Evolutionary conservation across 2,797 vertebrate genomes (phyloP).

Genomic region (Peromyscus nudipes): DNA sequence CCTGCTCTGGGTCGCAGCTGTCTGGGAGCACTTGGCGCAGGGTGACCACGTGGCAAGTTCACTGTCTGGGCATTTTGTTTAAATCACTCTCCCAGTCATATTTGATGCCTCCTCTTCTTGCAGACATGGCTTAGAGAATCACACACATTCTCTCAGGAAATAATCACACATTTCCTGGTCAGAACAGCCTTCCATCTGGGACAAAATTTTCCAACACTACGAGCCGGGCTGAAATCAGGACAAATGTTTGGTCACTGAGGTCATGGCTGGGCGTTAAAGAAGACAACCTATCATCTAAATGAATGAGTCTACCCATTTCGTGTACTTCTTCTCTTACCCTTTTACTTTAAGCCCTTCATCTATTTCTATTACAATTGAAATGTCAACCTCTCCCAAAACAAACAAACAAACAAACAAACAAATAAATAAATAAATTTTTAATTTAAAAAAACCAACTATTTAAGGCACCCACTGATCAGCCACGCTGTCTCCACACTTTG

Average conservation of each 20-base stretch:
- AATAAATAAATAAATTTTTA: no score
- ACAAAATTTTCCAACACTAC: slow-evolving; percentile 73
- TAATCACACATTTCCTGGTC: slow-evolving; percentile 67
- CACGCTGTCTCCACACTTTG: slow-evolving; percentile 72
- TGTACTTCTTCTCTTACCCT: slow-evolving; percentile 43
- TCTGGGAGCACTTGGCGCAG: neutral
- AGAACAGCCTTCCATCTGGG: slow-evolving; percentile 66
- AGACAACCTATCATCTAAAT: neutral
- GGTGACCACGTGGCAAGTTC: slow-evolving; percentile 53
- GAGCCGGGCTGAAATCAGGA: slow-evolving; percentile 15
- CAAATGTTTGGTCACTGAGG: neutral
- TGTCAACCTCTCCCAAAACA: slow-evolving; percentile 52
- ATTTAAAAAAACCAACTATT: slow-evolving; percentile 35
- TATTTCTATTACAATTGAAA: slow-evolving; percentile 78
- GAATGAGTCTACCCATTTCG: neutral
- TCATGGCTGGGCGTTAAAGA: slow-evolving; percentile 12
- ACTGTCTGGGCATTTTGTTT: slow-evolving; percentile 68
- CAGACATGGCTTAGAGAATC: slow-evolving; percentile 13
- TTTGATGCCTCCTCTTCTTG: slow-evolving; percentile 75
- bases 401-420: no score
- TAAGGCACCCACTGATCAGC: slow-evolving; percentile 77
- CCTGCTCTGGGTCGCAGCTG: neutral
- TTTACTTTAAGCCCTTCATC: slow-evolving; percentile 76
- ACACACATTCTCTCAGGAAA: slow-evolving; percentile 73
- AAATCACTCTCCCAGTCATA: slow-evolving; percentile 66